Evolutionary conservation across 2,113 vertebrate genomes (phyloP), one percentile per base, ranked within the genome.

Genomic region (Anser cygnoides): DNA sequence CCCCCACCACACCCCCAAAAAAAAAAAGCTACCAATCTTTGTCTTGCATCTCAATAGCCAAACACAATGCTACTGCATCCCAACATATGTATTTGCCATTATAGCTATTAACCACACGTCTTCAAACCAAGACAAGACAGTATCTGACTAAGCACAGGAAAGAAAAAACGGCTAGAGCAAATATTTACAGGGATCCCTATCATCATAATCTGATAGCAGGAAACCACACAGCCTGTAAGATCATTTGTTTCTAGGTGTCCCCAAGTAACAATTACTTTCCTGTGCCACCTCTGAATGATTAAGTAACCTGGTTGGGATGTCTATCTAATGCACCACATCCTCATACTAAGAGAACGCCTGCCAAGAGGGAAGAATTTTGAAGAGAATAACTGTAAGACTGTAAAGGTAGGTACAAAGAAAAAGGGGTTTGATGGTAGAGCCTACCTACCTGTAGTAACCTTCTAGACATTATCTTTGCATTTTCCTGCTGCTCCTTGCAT

Each of bases 181-280:
- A 98, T 97, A 98, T 95, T 98, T 97, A 94, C 88, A 94, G 97
- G 97, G 97, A 97, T 95, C 89, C 96, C 95, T 91, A 97, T 93
- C 97, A 98, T 96, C 98, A 97, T 97, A 97, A 97, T 84, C 68
- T 84, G 94, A 96, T 96, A 97, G 97, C 86, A 96, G 93, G 90
- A 98, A 97, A 97, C 94, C 46, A 58, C 90, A 94, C 95, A 97
- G 93, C 96, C 97, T 85, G 82, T 89, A 96, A 96, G 93, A 96
- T 84, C 62, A 79, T 98, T 97, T 98, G 97, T 98, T 98, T 98
- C 91, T 87, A 96, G 95, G 86, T 91, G 94, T 97, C 96, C 90
- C 26, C 98, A 97, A 97, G 97, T 98, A 98, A 98, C 96, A 98
- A 98, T 97, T 93, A 95, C 83, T 97, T 96, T 97, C 97, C 97